Conservation (phyloP, 2,888 invertebrate genomes). For the Allygus modestus region DNA sequence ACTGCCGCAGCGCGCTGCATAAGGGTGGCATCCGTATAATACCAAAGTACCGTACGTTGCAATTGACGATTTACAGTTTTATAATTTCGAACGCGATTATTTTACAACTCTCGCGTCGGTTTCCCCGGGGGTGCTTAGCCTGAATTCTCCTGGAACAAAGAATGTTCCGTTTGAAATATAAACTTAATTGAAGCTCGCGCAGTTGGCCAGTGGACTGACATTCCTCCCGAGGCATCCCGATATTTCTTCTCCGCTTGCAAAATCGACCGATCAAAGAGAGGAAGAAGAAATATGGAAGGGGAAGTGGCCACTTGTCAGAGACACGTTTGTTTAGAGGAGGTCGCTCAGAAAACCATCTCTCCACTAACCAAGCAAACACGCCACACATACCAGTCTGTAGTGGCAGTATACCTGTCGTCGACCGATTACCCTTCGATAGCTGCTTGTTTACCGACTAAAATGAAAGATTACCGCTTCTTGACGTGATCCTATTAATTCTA, state of each 20-base stretch:
- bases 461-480: no score
- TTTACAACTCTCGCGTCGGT: no score
- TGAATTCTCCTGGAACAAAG: neutral
- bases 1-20: no score
- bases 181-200: neutral
- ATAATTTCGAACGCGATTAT: no score
- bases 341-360: slow-evolving; percentile 32
- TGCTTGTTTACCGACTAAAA: no score
- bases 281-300: slow-evolving; percentile 12
- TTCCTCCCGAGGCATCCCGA: neutral
- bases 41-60: no score
- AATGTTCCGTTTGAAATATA: neutral
- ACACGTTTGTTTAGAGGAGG: slow-evolving; percentile 1
- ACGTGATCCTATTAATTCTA: no score
- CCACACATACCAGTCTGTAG: neutral
- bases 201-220: neutral
- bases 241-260: slow-evolving; percentile 9
- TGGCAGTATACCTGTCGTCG: slow-evolving; percentile 13
- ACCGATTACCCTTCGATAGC: neutral
- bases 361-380: slow-evolving; percentile 29
- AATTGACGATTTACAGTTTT: no score
- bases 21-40: no score
- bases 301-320: slow-evolving; percentile 23
- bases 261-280: slow-evolving; percentile 31
- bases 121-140: no score